Evolutionary conservation across 1,140 invertebrate genomes (phyloP).

Genomic region (Drosophila subobscura): DNA sequence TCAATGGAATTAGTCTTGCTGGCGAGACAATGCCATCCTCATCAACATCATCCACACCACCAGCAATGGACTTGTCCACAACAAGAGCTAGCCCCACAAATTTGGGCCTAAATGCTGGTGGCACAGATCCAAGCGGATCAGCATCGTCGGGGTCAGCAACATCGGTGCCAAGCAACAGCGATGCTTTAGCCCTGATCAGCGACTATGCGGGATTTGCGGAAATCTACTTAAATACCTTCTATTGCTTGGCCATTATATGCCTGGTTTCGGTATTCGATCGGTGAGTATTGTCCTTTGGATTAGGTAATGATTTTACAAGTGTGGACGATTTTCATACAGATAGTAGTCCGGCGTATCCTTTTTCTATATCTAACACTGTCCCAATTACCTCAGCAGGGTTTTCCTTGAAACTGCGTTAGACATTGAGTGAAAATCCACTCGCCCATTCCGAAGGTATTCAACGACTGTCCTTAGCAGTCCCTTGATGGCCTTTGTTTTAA

Average conservation of each 20-base stretch:
- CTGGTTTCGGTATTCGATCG: slow-evolving; percentile 83
- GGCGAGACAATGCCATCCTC: slow-evolving; percentile 63
- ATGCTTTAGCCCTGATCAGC: slow-evolving; percentile 57
- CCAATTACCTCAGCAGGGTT: too few species aligned
- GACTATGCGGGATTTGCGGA: slow-evolving; percentile 81
- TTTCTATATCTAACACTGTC: too few species aligned
- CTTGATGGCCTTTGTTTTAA: slow-evolving; percentile 37
- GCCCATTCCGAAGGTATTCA: too few species aligned
- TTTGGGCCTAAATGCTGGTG: slow-evolving; percentile 11
- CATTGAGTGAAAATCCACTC: too few species aligned
- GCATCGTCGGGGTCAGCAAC: background rate
- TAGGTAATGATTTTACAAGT: too few species aligned
- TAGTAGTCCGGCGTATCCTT: too few species aligned
- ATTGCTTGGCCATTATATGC: slow-evolving; percentile 80
- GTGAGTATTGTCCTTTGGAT: slow-evolving; percentile 53
- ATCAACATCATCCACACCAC: slow-evolving; percentile 10
- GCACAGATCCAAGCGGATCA: slow-evolving; percentile 11
- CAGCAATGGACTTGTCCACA: slow-evolving; percentile 17
- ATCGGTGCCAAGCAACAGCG: slow-evolving; percentile 33
- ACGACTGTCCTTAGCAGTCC: slow-evolving; percentile 18
- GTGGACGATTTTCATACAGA: too few species aligned
- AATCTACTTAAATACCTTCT: slow-evolving; percentile 82
- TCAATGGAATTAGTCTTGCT: slow-evolving; percentile 74
- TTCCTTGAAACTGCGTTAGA: too few species aligned
- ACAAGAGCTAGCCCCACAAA: background rate